Evolutionary conservation across 2,797 vertebrate genomes (phyloP).

Genomic region (Pseudomugil gertrudae): DNA sequence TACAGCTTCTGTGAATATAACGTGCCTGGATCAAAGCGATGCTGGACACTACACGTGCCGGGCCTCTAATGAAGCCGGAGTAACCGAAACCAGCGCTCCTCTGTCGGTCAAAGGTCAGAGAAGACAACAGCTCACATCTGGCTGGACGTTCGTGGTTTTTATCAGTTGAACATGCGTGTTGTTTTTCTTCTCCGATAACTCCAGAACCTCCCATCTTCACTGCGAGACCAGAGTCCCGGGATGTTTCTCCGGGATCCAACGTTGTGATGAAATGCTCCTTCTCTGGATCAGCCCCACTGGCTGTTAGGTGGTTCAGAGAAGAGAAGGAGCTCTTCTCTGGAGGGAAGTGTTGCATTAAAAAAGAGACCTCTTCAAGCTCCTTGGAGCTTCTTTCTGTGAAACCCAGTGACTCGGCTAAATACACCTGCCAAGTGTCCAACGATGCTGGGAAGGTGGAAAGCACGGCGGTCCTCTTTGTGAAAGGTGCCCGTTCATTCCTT

Average conservation of each 20-base stretch:
- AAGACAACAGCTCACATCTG: neutral
- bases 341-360: slow-evolving; percentile 91
- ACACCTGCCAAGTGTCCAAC: slow-evolving; percentile 93
- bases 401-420: slow-evolving; percentile 89
- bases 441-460: slow-evolving; percentile 89
- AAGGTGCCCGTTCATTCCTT: slow-evolving; percentile 87
- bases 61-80: slow-evolving; percentile 90
- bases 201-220: slow-evolving; percentile 91
- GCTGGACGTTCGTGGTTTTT: neutral
- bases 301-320: slow-evolving; percentile 92
- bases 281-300: slow-evolving; percentile 89
- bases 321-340: slow-evolving; percentile 89
- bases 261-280: slow-evolving; percentile 87
- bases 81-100: slow-evolving; percentile 87
- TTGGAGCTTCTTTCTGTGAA: slow-evolving; percentile 92
- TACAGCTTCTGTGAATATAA: slow-evolving; percentile 87
- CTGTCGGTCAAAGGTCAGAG: slow-evolving; percentile 91
- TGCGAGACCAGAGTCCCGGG: slow-evolving; percentile 84
- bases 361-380: slow-evolving; percentile 89
- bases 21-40: slow-evolving; percentile 83
- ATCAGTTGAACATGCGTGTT: slow-evolving; percentile 43
- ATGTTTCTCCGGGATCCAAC: slow-evolving; percentile 85
- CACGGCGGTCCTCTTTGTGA: slow-evolving; percentile 90
- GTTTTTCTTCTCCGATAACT: slow-evolving; percentile 51
- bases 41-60: slow-evolving; percentile 89